phyloP scores from a whole-genome alignment of 2,113 vertebrate genomes.

The Bos javanicus region DNA sequence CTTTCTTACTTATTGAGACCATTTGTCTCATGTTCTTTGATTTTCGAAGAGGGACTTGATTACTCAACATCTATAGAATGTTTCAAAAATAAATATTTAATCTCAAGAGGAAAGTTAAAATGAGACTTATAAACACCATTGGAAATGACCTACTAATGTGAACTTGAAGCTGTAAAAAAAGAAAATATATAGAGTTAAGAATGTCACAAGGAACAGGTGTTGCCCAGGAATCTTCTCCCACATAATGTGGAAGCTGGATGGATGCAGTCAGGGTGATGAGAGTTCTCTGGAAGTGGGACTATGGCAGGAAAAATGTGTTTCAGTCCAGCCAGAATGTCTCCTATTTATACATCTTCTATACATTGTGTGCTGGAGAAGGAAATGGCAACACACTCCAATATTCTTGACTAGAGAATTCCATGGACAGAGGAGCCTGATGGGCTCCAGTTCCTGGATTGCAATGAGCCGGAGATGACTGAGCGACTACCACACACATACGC shows the following conservation, averaged over 20 bases:
- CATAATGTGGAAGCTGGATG: rapidly evolving
- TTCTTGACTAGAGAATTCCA: background rate
- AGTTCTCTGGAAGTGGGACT: background rate
- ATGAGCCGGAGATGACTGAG: background rate
- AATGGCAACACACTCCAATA: background rate
- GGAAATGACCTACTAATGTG: slow-evolving; percentile 84
- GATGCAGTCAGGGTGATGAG: background rate
- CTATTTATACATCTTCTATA: too few species aligned
- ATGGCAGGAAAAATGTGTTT: background rate
- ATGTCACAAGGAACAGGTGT: background rate
- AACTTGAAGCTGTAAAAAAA: slow-evolving; percentile 82
- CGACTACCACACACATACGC: background rate
- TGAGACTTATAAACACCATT: slow-evolving; percentile 78
- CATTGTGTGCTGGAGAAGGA: background rate
- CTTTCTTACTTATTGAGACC: background rate
- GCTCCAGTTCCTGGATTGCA: background rate
- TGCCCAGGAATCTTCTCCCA: background rate
- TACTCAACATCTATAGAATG: background rate
- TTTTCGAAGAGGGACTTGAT: background rate
- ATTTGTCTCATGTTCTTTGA: background rate
- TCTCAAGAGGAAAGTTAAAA: slow-evolving; percentile 77
- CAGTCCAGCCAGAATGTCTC: background rate
- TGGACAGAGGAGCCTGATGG: background rate
- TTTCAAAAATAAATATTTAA: slow-evolving; percentile 70
- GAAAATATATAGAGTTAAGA: background rate